Evolutionary conservation across 2,888 invertebrate genomes (phyloP).

Genomic region (Pammene aurita): DNA sequence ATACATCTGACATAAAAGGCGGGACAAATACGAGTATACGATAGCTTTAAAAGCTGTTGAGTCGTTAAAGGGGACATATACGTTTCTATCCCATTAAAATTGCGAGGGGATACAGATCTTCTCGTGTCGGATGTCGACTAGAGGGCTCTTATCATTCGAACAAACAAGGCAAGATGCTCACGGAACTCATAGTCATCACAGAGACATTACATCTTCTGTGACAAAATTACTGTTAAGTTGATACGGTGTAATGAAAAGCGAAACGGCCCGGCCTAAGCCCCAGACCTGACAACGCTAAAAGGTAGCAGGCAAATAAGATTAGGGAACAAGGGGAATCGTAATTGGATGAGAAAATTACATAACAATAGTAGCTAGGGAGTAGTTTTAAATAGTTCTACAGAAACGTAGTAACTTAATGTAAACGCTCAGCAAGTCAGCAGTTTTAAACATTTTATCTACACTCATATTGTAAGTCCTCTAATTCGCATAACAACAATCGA

Average conservation of each 20-base stretch:
- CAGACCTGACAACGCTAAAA: conserved; percentile 46
- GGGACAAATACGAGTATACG: conserved; percentile 16
- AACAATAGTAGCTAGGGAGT: conserved; percentile 35
- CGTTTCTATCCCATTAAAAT: conserved; percentile 41
- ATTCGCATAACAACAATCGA: too few relatives aligned
- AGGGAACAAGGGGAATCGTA: conserved; percentile 50
- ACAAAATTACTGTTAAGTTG: conserved; percentile 36
- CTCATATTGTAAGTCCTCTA: too few relatives aligned
- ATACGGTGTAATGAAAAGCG: conserved; percentile 36
- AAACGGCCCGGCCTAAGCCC: conserved; percentile 37
- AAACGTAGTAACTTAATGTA: conserved; percentile 26
- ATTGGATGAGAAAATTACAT: conserved; percentile 50
- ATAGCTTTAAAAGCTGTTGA: conserved; percentile 23
- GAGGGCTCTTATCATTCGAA: conserved; percentile 33
- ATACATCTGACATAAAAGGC: conserved; percentile 26
- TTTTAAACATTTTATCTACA: conserved; percentile 31
- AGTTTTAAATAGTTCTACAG: conserved; percentile 35
- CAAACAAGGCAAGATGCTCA: conserved; percentile 31
- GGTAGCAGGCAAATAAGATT: conserved; percentile 52
- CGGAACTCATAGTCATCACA: conserved; percentile 34
- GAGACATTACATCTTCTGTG: conserved; percentile 31
- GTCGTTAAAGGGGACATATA: conserved; percentile 40
- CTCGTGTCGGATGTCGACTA: conserved; percentile 34
- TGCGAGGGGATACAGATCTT: conserved; percentile 29
- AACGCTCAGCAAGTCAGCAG: conserved; percentile 4